A percentile compares a stretch with the other conserved stretches of the same genome.
phyloP scores from a whole-genome alignment of 2,113 vertebrate genomes.

The Garra rufa region DNA sequence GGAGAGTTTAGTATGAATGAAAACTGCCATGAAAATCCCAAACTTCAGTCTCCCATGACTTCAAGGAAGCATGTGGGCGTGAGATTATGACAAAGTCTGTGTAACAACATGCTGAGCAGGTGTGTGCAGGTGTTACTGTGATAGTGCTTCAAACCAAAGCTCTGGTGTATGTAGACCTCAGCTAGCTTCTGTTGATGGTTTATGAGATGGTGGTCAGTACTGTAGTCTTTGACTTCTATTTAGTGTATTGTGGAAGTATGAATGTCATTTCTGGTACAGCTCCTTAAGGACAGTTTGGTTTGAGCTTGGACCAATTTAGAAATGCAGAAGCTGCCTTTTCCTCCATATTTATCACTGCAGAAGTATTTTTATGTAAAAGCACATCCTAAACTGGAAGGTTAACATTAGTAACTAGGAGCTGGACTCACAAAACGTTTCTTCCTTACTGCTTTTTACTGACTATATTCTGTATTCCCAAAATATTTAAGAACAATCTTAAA shows the following conservation, averaged over 20 bases:
- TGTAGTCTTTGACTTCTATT: not conserved
- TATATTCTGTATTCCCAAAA: not conserved
- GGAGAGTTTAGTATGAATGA: constrained; percentile 76
- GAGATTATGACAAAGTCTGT: constrained; percentile 12
- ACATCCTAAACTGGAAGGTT: not conserved
- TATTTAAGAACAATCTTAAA: not conserved
- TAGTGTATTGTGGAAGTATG: constrained; percentile 1
- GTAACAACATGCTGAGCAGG: constrained; percentile 4
- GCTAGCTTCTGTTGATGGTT: constrained; percentile 1
- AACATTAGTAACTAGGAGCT: not conserved
- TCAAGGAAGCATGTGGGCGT: not conserved
- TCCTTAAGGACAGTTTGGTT: constrained; percentile 12
- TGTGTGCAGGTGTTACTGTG: not conserved
- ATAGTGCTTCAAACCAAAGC: constrained; percentile 30
- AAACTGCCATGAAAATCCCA: constrained; percentile 10
- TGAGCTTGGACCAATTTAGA: constrained; percentile 28
- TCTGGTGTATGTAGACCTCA: not conserved
- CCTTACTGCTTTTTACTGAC: not conserved
- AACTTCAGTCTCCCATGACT: not conserved
- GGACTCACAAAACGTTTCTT: not conserved
- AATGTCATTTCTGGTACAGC: not conserved
- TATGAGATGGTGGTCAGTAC: not conserved
- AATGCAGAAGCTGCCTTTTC: not conserved
- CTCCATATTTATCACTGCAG: not conserved
- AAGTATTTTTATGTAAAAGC: not conserved